phyloP scores from a whole-genome alignment of 2,888 invertebrate genomes.

The Rhorus exstirpatorius region DNA sequence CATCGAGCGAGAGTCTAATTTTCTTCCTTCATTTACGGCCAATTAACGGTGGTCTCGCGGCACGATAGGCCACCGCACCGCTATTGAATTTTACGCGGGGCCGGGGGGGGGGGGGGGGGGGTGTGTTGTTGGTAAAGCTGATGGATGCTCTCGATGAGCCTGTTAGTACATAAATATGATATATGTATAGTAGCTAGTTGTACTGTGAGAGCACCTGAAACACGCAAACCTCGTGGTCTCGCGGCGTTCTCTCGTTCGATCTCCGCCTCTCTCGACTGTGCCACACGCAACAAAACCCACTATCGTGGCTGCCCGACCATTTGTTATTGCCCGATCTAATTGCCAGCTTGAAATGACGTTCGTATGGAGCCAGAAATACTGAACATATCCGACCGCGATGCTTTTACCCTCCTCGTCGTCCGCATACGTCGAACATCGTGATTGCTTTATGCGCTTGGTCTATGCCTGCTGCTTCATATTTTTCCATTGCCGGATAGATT shows the following conservation, averaged over 20 bases:
- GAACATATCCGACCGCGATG: constrained; percentile 70
- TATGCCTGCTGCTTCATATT: background rate
- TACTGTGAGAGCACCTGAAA: constrained; percentile 48
- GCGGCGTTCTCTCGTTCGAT: constrained; percentile 53
- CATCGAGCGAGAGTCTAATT: constrained; percentile 71
- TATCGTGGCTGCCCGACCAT: constrained; percentile 72
- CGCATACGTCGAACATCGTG: constrained; percentile 63
- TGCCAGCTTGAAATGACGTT: constrained; percentile 80
- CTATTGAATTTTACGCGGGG: constrained; percentile 74
- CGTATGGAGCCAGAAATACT: constrained; percentile 75
- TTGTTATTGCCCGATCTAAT: constrained; percentile 81
- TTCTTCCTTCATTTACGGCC: constrained; percentile 77
- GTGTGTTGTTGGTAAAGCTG: constrained; percentile 54
- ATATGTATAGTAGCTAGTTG: constrained; percentile 7
- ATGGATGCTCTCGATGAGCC: constrained; percentile 56
- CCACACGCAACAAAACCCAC: constrained; percentile 50
- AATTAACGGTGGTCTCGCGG: constrained; percentile 73
- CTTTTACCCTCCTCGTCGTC: constrained; percentile 16
- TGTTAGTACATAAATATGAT: constrained; percentile 21
- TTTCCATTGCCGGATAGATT: background rate
- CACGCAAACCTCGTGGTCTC: constrained; percentile 59
- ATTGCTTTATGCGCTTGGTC: constrained; percentile 74
- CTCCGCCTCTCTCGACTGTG: constrained; percentile 26
- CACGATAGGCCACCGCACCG: constrained; percentile 55
- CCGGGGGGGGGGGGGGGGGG: background rate